Conservation (phyloP, 2,797 vertebrate genomes). For the Xiphophorus birchmanni region DNA sequence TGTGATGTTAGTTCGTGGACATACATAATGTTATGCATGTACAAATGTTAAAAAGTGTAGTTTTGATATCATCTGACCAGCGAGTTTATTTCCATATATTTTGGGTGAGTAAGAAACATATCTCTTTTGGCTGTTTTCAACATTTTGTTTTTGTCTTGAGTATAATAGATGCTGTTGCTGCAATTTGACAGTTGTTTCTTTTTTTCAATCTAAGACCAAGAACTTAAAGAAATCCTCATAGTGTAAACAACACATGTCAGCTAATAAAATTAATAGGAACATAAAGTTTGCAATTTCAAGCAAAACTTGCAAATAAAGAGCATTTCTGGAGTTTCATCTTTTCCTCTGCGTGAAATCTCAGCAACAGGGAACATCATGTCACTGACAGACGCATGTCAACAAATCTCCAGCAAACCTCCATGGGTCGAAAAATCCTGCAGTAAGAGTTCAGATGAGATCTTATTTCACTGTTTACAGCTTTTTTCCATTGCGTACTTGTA, state of each 20-base stretch:
- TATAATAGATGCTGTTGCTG: neutral
- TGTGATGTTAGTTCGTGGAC: neutral
- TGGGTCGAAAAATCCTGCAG: neutral
- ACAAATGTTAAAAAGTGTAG: neutral
- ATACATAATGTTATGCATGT: neutral
- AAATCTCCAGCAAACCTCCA: neutral
- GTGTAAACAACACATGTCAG: neutral
- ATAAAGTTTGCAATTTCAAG: neutral
- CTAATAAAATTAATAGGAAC: neutral
- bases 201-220: neutral
- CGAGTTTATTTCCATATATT: neutral
- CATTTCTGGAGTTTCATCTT: neutral
- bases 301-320: neutral
- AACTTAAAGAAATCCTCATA: neutral
- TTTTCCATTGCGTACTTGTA: neutral
- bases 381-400: neutral
- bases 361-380: neutral
- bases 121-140: neutral
- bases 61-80: neutral
- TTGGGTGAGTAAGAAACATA: neutral
- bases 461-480: neutral
- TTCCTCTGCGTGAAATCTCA: neutral
- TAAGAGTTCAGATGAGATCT: neutral
- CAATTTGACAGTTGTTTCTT: neutral
- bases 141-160: neutral